A percentile compares a stretch with the other conserved stretches of the same genome.
Conservation (phyloP, 2,888 invertebrate species). For the Macaria notata region DNA sequence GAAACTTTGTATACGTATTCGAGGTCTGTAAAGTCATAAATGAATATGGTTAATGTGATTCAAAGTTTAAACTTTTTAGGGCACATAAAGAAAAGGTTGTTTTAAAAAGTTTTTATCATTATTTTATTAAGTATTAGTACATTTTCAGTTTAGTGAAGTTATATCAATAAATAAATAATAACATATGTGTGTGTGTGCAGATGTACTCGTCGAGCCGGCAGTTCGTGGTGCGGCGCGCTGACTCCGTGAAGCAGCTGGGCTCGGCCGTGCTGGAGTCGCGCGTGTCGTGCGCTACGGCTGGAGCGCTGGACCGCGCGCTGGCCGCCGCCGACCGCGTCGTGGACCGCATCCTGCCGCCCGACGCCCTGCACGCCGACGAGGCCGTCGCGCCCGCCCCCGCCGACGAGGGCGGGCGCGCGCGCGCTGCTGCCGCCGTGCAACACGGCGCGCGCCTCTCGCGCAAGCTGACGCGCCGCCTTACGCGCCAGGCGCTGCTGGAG, state of each 20-base stretch:
- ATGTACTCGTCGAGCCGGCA: constrained; percentile 91
- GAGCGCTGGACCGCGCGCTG: constrained; percentile 88
- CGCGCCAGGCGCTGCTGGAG: constrained; percentile 89
- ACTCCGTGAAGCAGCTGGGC: constrained; percentile 91
- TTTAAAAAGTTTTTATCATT: too few species aligned
- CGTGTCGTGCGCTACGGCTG: constrained; percentile 88
- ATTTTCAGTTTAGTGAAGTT: too few species aligned
- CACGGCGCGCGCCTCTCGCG: constrained; percentile 89
- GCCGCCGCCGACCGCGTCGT: constrained; percentile 91
- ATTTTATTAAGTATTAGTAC: too few species aligned
- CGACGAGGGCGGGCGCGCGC: constrained; percentile 70
- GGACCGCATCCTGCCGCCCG: constrained; percentile 89
- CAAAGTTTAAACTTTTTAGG: too few species aligned
- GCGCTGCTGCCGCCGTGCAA: constrained; percentile 89
- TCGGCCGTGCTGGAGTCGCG: constrained; percentile 86
- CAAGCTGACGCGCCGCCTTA: constrained; percentile 89
- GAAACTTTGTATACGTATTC: too few species aligned
- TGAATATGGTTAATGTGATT: too few species aligned
- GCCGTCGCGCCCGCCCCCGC: constrained; percentile 52
- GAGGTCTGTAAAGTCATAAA: too few species aligned
- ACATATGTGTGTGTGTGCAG: too few species aligned
- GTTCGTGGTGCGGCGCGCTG: constrained; percentile 89
- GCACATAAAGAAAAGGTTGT: too few species aligned
- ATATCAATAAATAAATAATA: too few species aligned
- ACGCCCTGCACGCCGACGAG: constrained; percentile 84